Percentiles rank a stretch among this genome's conserved stretches.
phyloP scores from a whole-genome alignment of 2,797 vertebrate species.

The Peromyscus melanophrys region DNA sequence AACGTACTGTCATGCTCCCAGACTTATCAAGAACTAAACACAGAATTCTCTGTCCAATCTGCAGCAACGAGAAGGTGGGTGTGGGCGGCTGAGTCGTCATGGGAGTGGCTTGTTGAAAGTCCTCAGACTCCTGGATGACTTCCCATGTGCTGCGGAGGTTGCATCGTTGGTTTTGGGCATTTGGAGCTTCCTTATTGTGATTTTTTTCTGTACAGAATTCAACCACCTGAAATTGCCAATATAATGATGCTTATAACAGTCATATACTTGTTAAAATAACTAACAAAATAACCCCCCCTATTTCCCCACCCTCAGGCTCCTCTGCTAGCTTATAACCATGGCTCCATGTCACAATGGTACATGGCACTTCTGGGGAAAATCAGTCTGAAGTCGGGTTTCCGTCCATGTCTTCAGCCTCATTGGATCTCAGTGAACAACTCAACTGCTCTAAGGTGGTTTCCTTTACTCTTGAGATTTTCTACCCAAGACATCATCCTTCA shows the following conservation, averaged over 20 bases:
- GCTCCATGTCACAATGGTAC: background rate
- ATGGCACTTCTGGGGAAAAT: background rate
- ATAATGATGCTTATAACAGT: slow-evolving; percentile 7
- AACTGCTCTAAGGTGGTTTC: background rate
- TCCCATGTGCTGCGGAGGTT: slow-evolving; percentile 88
- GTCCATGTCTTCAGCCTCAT: background rate
- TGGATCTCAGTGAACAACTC: background rate
- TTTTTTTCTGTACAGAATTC: slow-evolving; percentile 88
- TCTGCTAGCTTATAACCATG: background rate
- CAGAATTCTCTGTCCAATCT: slow-evolving; percentile 85
- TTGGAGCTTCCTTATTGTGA: slow-evolving; percentile 90
- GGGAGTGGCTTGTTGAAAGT: slow-evolving; percentile 82
- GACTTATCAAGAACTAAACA: slow-evolving; percentile 91
- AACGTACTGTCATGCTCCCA: slow-evolving; percentile 89
- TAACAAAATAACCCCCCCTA: background rate
- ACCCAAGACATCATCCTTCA: background rate
- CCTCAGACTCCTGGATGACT: slow-evolving; percentile 88
- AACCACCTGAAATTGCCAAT: slow-evolving; percentile 85
- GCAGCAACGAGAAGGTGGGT: slow-evolving; percentile 86
- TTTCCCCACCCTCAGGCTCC: background rate
- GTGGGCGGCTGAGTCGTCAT: slow-evolving; percentile 70
- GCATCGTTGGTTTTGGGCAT: slow-evolving; percentile 89
- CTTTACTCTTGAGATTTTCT: background rate
- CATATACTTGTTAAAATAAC: background rate
- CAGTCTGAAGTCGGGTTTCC: background rate